These are phyloP conservation scores for Onychomys torridus DNA, from an alignment of 2,797 vertebrate species.

Conservation along the genomic window DNA sequence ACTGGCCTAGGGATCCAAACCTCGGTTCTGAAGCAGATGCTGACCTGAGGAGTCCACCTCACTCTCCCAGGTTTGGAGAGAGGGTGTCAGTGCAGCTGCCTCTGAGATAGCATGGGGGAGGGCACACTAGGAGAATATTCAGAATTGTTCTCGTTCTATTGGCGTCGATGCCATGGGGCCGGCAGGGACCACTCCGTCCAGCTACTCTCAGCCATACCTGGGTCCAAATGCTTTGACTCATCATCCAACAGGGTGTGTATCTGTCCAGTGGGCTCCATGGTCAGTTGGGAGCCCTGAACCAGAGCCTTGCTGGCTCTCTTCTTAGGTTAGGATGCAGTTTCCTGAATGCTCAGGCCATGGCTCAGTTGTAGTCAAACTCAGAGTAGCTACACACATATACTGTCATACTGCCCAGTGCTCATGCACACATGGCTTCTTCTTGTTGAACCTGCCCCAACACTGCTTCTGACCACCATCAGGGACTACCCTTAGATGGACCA, in stretches of 20 bases:
- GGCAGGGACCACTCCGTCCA: neutral
- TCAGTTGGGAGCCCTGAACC: neutral
- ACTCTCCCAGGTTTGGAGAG: neutral
- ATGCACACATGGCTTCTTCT: neutral
- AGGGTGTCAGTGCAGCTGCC: neutral
- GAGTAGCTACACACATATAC: neutral
- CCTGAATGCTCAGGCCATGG: neutral
- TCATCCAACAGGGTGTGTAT: neutral
- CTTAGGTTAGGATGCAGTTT: neutral
- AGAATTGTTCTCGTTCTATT: neutral
- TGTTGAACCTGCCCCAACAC: neutral
- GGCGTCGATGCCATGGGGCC: neutral
- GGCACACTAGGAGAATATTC: neutral
- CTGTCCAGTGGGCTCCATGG: neutral
- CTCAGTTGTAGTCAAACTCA: neutral
- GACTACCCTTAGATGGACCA: neutral
- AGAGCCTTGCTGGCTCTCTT: constrained; percentile 29
- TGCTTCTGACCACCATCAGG: neutral
- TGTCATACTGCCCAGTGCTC: neutral
- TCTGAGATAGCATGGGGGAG: neutral
- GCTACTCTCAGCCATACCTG: neutral
- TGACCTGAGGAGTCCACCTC: neutral
- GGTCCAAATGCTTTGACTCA: neutral
- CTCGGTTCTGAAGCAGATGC: neutral
- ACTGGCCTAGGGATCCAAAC: neutral